Evolutionary conservation across 2,888 invertebrate species (phyloP).

Genomic region (Pteria penguin): DNA sequence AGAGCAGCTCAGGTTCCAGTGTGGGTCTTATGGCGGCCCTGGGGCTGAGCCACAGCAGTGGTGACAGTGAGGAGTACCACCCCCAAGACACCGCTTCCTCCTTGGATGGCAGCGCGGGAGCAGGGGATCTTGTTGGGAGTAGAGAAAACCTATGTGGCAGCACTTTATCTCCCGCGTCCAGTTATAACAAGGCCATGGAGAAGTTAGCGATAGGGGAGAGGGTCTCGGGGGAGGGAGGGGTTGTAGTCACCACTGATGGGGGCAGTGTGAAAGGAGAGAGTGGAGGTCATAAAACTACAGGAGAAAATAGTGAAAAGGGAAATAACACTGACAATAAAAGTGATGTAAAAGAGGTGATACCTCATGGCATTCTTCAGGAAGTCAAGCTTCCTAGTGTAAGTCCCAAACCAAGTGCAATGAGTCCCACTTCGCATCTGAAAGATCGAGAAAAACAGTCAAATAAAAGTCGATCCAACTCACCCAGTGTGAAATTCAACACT

Average conservation of each 20-base stretch:
- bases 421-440: constrained; percentile 25
- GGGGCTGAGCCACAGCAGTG: constrained; percentile 70
- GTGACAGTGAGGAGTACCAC: constrained; percentile 69
- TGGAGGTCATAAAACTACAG: neutral
- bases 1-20: constrained; percentile 77
- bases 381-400: neutral
- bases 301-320: neutral
- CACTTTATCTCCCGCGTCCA: constrained; percentile 38
- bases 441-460: constrained; percentile 29
- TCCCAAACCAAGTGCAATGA: constrained; percentile 25
- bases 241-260: constrained; percentile 19
- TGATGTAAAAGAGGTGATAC: neutral
- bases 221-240: constrained; percentile 4
- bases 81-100: constrained; percentile 49
- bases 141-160: constrained; percentile 28
- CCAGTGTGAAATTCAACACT: constrained; percentile 25
- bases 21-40: constrained; percentile 76
- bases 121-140: constrained; percentile 23
- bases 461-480: constrained; percentile 24
- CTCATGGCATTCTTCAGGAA: neutral
- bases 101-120: constrained; percentile 33
- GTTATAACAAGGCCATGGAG: constrained; percentile 37
- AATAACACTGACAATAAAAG: neutral
- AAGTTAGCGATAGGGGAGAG: neutral
- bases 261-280: constrained; percentile 8